Conservation (phyloP, 2,888 invertebrate genomes). For the Anticlea derivata region DNA sequence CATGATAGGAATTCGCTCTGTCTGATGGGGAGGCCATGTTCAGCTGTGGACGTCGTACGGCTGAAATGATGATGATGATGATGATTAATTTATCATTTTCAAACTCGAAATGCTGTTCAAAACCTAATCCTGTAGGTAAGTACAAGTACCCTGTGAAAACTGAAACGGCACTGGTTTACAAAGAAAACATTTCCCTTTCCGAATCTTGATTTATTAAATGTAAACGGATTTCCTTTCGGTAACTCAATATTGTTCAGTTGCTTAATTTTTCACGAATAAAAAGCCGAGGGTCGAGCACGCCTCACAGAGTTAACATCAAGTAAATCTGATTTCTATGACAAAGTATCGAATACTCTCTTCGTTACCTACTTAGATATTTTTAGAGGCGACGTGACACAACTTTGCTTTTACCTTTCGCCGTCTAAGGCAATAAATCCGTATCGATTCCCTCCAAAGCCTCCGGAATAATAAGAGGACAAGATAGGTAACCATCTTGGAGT, state of each 20-base stretch:
- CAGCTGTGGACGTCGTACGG: too few species aligned
- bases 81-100: too few species aligned
- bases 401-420: slow-evolving; percentile 40
- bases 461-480: slow-evolving; percentile 40
- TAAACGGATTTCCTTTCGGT: slow-evolving; percentile 6
- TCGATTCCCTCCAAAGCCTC: slow-evolving; percentile 37
- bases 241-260: slow-evolving; percentile 24
- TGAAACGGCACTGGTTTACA: background rate
- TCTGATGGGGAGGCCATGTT: too few species aligned
- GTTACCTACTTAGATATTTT: slow-evolving; percentile 34
- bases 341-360: slow-evolving; percentile 33
- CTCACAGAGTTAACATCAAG: slow-evolving; percentile 32
- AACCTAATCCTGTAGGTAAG: too few species aligned
- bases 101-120: too few species aligned
- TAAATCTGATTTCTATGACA: slow-evolving; percentile 34
- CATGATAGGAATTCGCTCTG: too few species aligned
- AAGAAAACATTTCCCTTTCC: slow-evolving; percentile 4
- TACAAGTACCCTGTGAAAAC: too few species aligned
- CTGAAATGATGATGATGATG: too few species aligned
- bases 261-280: slow-evolving; percentile 15
- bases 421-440: slow-evolving; percentile 40
- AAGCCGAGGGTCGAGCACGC: slow-evolving; percentile 19
- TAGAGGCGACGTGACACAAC: slow-evolving; percentile 40
- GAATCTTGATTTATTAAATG: slow-evolving; percentile 16
- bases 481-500: slow-evolving; percentile 38